A percentile compares a stretch with the other conserved stretches of the same genome.
Conservation (phyloP, 2,888 invertebrate genomes). For the Synanthedon myopaeformis region DNA sequence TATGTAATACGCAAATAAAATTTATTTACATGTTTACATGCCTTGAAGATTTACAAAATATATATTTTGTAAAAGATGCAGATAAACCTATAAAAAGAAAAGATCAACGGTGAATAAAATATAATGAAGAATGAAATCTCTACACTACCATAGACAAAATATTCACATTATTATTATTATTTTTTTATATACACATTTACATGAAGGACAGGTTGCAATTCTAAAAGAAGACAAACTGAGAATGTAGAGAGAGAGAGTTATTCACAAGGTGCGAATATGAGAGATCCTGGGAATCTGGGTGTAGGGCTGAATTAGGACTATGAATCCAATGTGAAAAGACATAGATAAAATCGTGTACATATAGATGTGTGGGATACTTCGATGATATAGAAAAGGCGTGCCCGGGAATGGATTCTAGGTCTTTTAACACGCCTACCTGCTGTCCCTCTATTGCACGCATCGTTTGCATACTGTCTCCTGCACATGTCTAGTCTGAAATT, state of each 20-base stretch:
- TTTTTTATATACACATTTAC: conserved; percentile 8
- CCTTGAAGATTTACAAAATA: too few species aligned
- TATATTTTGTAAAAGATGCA: neutral
- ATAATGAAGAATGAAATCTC: neutral
- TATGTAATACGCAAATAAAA: too few species aligned
- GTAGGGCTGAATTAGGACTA: conserved; percentile 21
- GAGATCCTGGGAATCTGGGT: conserved; percentile 24
- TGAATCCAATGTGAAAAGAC: conserved; percentile 33
- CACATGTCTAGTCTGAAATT: conserved; percentile 98
- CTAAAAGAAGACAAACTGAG: conserved; percentile 31
- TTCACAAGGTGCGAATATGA: conserved; percentile 66
- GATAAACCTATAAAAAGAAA: neutral
- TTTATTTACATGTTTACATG: too few species aligned
- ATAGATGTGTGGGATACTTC: conserved; percentile 27
- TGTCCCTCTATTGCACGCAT: conserved; percentile 97
- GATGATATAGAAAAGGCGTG: conserved; percentile 51
- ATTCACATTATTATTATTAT: neutral
- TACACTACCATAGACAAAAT: neutral
- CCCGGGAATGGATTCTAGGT: conserved; percentile 38
- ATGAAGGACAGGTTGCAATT: conserved; percentile 19
- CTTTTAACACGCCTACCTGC: conserved; percentile 84
- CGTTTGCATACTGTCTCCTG: conserved; percentile 93
- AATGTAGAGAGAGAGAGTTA: conserved; percentile 46
- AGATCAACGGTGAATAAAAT: neutral
- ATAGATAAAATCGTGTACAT: conserved; percentile 24